A percentile compares a stretch with the other conserved stretches of the same genome.
These are phyloP conservation scores for Cuniculus paca DNA, from an alignment of 2,797 vertebrate species.

Conservation along the genomic window DNA sequence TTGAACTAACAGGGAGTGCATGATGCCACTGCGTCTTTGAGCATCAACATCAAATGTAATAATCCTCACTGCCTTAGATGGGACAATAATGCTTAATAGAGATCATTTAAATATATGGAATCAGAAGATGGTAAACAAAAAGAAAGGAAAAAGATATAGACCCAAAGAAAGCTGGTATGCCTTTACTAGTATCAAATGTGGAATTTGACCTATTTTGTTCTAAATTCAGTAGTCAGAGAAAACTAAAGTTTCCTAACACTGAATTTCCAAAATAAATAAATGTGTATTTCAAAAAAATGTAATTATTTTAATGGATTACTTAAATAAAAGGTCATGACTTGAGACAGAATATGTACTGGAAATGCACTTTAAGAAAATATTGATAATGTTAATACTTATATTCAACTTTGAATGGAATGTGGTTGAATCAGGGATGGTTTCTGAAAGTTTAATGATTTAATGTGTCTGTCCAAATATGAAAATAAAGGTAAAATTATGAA, in stretches of 20 bases:
- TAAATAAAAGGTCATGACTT: constrained; percentile 46
- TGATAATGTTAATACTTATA: constrained; percentile 61
- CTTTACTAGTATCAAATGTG: constrained; percentile 9
- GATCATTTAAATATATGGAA: not conserved
- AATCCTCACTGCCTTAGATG: not conserved
- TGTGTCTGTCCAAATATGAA: constrained; percentile 19
- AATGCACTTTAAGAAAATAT: constrained; percentile 60
- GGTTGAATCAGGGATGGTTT: constrained; percentile 56
- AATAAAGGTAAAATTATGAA: constrained; percentile 61
- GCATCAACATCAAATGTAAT: not conserved
- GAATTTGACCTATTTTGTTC: not conserved
- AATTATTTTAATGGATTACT: not conserved
- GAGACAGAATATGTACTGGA: constrained; percentile 46
- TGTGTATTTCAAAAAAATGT: constrained; percentile 28
- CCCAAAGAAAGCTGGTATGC: not conserved
- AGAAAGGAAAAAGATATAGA: constrained; percentile 15
- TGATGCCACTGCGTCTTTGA: not conserved
- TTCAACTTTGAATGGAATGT: constrained; percentile 28
- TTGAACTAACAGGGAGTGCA: not conserved
- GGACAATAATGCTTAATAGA: not conserved
- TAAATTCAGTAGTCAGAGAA: constrained; percentile 29
- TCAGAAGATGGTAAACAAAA: not conserved
- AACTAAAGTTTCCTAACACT: not conserved
- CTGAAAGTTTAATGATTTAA: not conserved
- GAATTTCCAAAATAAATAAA: constrained; percentile 32